Evolutionary conservation across 2,797 vertebrate species (phyloP).

Genomic region (Megaceryle alcyon): DNA sequence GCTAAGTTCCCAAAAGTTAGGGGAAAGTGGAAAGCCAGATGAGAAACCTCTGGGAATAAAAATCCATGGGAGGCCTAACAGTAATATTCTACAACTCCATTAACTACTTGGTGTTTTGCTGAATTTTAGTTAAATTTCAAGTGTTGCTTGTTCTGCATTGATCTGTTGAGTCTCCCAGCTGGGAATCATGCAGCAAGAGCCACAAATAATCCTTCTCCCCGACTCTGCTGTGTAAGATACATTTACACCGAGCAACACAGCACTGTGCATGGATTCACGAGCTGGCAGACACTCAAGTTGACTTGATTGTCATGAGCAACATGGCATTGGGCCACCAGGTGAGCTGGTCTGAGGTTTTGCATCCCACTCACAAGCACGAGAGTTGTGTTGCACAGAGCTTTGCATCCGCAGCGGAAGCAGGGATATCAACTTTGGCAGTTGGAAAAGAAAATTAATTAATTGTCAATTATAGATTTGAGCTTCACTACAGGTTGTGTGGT

Average conservation of each 20-base stretch:
- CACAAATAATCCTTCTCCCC: neutral
- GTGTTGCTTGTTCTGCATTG: neutral
- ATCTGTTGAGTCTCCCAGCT: neutral
- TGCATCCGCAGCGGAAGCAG: neutral
- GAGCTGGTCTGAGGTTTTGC: neutral
- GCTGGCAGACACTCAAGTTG: neutral
- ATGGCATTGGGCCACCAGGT: neutral
- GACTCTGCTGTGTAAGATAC: neutral
- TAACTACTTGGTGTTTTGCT: neutral
- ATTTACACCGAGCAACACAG: neutral
- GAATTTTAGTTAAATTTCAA: slow-evolving; percentile 1
- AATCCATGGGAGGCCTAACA: neutral
- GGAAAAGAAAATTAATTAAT: neutral
- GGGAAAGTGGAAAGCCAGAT: slow-evolving; percentile 48
- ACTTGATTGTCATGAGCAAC: neutral
- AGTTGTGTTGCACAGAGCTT: neutral
- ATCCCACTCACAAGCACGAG: neutral
- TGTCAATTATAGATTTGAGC: neutral
- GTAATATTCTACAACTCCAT: neutral
- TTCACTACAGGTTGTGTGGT: neutral
- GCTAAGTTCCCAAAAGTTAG: slow-evolving; percentile 45
- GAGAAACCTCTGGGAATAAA: slow-evolving; percentile 47
- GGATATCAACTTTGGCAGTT: neutral
- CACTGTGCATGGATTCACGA: neutral
- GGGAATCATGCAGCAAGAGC: neutral